phyloP scores from a whole-genome alignment of 2,797 vertebrate species.

The Pogonophryne albipinna region DNA sequence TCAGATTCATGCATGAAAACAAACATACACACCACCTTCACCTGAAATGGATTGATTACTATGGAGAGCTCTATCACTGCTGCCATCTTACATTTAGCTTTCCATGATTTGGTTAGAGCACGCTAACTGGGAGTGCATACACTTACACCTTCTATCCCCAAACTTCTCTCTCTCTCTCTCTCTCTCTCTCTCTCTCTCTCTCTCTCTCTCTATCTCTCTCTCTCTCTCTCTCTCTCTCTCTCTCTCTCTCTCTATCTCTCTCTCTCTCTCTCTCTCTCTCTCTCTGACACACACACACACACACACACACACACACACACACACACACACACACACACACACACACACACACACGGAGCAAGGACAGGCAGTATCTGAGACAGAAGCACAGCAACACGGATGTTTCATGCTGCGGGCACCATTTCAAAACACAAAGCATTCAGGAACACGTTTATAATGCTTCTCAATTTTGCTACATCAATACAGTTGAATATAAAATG shows the following conservation, averaged over 20 bases:
- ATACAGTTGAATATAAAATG: too few relatives aligned
- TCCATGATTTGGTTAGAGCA: conserved; percentile 40
- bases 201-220: conserved; percentile 26
- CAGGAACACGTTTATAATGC: not conserved
- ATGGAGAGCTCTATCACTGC: conserved; percentile 49
- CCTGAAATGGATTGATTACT: conserved; percentile 43
- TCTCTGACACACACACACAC: not conserved
- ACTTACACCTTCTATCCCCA: conserved; percentile 45
- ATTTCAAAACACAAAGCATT: conserved; percentile 6
- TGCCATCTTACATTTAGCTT: conserved; percentile 65
- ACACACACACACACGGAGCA: conserved; percentile 9
- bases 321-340: conserved; percentile 5
- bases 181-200: conserved; percentile 24
- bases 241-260: conserved; percentile 26
- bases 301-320: conserved; percentile 33
- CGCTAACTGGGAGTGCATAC: conserved; percentile 55
- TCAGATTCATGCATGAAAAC: conserved; percentile 17
- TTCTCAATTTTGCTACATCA: not conserved
- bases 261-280: conserved; percentile 27
- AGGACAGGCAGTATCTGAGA: conserved; percentile 12
- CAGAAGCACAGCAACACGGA: not conserved
- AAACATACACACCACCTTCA: conserved; percentile 23
- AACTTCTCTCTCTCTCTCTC: conserved; percentile 38
- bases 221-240: conserved; percentile 26
- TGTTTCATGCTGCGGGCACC: not conserved